These are phyloP conservation scores for Aythya baeri DNA, from an alignment of 2,113 vertebrate species.

Conservation along the genomic window DNA sequence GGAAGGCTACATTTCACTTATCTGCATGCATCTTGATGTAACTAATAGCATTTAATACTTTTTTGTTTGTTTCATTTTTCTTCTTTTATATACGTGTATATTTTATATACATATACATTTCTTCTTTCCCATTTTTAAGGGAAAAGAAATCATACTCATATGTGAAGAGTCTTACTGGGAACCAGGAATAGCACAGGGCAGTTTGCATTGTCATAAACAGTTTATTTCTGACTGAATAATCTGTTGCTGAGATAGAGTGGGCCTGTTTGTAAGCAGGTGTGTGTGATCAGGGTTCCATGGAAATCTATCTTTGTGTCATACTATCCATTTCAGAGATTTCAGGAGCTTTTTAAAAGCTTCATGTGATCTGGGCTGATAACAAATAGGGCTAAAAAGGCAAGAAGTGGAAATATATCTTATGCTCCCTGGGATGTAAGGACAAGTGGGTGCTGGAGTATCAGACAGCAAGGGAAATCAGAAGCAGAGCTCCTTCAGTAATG, in stretches of 20 bases:
- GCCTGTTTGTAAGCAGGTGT: not conserved
- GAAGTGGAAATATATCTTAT: not conserved
- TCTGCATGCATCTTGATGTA: not conserved
- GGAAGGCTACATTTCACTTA: not conserved
- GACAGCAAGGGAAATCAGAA: not conserved
- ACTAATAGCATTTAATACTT: not conserved
- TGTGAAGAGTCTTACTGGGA: not conserved
- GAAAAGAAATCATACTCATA: not conserved
- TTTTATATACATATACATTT: not conserved
- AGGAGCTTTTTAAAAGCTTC: not conserved
- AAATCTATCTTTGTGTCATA: not conserved
- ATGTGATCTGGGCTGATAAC: not conserved
- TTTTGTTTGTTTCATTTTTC: not conserved
- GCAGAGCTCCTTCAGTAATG: not conserved
- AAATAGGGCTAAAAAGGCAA: not conserved
- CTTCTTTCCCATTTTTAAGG: not conserved
- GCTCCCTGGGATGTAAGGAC: not conserved
- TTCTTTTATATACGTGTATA: not conserved
- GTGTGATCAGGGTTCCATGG: not conserved
- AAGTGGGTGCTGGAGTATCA: not conserved
- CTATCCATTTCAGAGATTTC: not conserved
- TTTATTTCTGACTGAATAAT: not conserved
- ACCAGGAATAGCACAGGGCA: not conserved
- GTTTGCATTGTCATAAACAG: not conserved
- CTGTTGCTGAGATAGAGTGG: not conserved